A percentile compares a stretch with the other conserved stretches of the same genome.
Evolutionary conservation across 1,140 invertebrate species (phyloP).

Genomic region (Prorops nasuta): DNA sequence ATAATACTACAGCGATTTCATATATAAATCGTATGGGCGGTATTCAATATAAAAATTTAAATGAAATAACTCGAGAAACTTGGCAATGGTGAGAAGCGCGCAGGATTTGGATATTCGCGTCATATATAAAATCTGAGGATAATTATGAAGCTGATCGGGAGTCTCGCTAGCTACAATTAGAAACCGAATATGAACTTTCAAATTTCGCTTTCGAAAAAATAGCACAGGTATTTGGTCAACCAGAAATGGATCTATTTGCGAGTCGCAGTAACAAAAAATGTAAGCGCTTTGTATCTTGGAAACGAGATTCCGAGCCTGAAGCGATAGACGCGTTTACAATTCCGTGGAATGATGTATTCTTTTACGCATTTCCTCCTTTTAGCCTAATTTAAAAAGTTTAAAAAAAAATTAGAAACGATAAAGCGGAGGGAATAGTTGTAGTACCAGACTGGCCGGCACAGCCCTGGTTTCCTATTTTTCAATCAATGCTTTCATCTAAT

Average conservation of each 20-base stretch:
- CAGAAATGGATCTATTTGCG: conserved; percentile 19
- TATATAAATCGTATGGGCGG: conserved; percentile 20
- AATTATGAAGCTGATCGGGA: conserved; percentile 16
- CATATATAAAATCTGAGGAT: conserved; percentile 19
- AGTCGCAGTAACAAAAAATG: conserved; percentile 13
- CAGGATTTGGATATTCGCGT: conserved; percentile 19
- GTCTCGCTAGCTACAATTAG: conserved; percentile 11
- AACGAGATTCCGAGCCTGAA: conserved; percentile 11
- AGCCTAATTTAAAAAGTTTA: conserved; percentile 17
- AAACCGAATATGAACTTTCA: conserved; percentile 13
- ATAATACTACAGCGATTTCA: conserved; percentile 24
- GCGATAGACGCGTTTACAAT: conserved; percentile 22
- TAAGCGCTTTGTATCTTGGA: conserved; percentile 14
- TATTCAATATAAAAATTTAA: conserved; percentile 5
- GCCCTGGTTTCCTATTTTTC: background rate
- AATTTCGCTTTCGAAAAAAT: conserved; percentile 5
- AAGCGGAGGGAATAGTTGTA: conserved; percentile 22
- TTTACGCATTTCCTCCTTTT: conserved; percentile 36
- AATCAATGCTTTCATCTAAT: background rate
- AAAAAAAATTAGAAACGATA: conserved; percentile 25
- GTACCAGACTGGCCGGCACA: background rate
- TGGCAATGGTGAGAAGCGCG: conserved; percentile 18
- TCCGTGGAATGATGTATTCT: conserved; percentile 15
- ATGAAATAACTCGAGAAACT: conserved; percentile 8
- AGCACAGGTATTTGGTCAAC: conserved; percentile 1